These are phyloP conservation scores for Aphidius gifuensis DNA, from an alignment of 1,140 invertebrate genomes.

Conservation along the genomic window DNA sequence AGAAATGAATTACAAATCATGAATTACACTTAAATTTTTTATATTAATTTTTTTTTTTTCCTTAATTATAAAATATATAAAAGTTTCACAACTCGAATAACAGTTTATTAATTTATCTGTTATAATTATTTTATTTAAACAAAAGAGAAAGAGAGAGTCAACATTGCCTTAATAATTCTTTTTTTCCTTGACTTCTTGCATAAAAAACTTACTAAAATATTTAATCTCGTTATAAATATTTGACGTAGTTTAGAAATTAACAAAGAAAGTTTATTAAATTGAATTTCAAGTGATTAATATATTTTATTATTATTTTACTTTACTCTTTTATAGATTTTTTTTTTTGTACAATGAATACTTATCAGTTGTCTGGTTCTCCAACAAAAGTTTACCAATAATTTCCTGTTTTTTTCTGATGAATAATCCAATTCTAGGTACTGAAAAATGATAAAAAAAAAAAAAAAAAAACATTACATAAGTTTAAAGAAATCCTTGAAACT, in stretches of 20 bases:
- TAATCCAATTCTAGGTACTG: slow-evolving; percentile 55
- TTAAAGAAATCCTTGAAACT: slow-evolving; percentile 5
- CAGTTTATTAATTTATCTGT: slow-evolving; percentile 14
- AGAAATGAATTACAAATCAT: no score
- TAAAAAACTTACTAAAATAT: no score
- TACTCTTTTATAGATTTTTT: not conserved
- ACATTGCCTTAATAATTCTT: no score
- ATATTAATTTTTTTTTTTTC: slow-evolving; percentile 10
- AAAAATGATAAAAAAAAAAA: slow-evolving; percentile 30
- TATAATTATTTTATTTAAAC: no score
- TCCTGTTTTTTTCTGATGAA: slow-evolving; percentile 66
- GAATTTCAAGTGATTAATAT: no score
- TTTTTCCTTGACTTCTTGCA: no score
- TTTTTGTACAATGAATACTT: slow-evolving; percentile 69
- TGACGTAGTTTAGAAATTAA: no score
- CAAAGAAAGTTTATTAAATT: no score
- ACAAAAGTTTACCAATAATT: slow-evolving; percentile 61
- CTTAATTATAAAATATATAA: slow-evolving; percentile 22
- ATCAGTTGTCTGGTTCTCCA: slow-evolving; percentile 65
- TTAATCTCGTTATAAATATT: no score
- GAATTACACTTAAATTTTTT: no score
- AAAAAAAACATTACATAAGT: not conserved
- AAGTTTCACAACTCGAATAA: slow-evolving; percentile 16
- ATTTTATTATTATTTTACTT: no score
- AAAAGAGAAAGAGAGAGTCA: no score